Evolutionary conservation across 2,113 vertebrate genomes (phyloP).

Genomic region (Pholis gunnellus): DNA sequence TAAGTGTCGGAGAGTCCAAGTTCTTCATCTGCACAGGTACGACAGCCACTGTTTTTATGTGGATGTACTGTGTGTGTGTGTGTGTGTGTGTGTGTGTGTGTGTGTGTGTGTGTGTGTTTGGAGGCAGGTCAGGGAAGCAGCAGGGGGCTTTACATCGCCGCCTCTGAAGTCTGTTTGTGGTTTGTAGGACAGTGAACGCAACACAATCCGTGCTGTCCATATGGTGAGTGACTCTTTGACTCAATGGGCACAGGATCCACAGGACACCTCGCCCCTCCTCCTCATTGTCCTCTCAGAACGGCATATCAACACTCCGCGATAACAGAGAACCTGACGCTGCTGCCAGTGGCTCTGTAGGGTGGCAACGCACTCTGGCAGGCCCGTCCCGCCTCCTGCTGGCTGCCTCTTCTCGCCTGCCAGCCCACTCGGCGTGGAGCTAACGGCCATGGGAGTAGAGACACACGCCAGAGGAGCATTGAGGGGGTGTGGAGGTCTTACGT

Average conservation of each 20-base stretch:
- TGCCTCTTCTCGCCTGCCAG: conserved; percentile 68
- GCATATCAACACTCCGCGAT: conserved; percentile 9
- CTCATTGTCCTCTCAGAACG: conserved; percentile 43
- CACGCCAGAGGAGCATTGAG: conserved; percentile 13
- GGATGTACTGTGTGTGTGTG: conserved; percentile 26
- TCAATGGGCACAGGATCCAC: background rate
- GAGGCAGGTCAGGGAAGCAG: conserved; percentile 6
- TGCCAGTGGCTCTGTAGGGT: conserved; percentile 62
- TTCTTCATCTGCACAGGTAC: conserved; percentile 99
- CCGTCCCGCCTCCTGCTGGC: conserved; percentile 60
- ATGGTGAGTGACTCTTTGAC: conserved; percentile 55
- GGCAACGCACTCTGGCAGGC: conserved; percentile 55
- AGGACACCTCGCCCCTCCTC: conserved; percentile 1
- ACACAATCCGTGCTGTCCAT: conserved; percentile 32
- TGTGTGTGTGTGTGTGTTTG: conserved; percentile 28
- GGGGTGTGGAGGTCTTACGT: background rate
- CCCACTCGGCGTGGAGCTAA: conserved; percentile 62
- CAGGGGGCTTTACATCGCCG: background rate
- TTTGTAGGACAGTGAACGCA: conserved; percentile 6
- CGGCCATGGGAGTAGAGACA: conserved; percentile 36
- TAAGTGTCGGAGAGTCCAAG: conserved; percentile 98
- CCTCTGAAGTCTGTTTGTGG: conserved; percentile 19
- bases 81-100: background rate
- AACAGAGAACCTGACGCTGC: background rate
- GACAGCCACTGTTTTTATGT: background rate